These are phyloP conservation scores for Agelastica alni DNA, from an alignment of 2,888 invertebrate species.

Conservation along the genomic window DNA sequence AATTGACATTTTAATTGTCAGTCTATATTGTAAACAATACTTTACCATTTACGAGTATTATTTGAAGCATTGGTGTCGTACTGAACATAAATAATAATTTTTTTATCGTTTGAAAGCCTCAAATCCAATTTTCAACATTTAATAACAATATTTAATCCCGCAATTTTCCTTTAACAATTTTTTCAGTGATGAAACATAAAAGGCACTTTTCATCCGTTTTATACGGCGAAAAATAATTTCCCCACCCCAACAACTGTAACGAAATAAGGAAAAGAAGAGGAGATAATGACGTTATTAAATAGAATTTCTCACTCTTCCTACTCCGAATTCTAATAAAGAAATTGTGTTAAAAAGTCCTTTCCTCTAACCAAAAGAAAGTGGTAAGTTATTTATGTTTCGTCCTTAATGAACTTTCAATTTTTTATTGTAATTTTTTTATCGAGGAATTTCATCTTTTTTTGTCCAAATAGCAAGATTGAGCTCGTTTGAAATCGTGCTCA, in stretches of 20 bases:
- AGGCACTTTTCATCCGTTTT: background rate
- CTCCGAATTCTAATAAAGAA: conserved; percentile 21
- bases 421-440: too few relatives aligned
- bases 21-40: too few relatives aligned
- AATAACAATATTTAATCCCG: too few relatives aligned
- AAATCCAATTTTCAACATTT: too few relatives aligned
- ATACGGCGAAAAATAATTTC: conserved; percentile 12
- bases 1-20: too few relatives aligned
- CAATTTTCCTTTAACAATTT: background rate
- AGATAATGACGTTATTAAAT: conserved; percentile 29
- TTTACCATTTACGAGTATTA: too few relatives aligned
- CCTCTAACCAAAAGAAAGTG: conserved; percentile 6
- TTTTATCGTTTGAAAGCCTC: too few relatives aligned
- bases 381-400: background rate
- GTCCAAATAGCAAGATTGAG: too few relatives aligned
- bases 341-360: conserved; percentile 22
- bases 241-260: conserved; percentile 18
- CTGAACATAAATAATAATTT: too few relatives aligned
- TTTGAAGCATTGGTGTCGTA: too few relatives aligned
- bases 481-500: too few relatives aligned
- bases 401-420: background rate
- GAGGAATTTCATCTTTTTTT: too few relatives aligned
- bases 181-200: background rate
- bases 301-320: conserved; percentile 17
- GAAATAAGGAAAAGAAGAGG: conserved; percentile 22